Conservation (phyloP, 2,888 invertebrate species). For the Coleophora flavipennella region DNA sequence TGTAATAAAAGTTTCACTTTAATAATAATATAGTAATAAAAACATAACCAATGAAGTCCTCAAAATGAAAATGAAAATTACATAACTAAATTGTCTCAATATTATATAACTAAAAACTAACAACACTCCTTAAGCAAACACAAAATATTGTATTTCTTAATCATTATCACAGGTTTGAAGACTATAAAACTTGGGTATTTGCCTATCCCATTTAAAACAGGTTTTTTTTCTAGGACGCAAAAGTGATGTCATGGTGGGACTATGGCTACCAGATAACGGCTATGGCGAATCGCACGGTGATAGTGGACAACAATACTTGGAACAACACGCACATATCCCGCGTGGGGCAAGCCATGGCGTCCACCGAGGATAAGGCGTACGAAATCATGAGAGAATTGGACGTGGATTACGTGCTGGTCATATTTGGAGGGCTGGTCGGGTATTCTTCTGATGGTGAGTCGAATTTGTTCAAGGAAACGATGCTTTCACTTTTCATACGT, state of each 20-base stretch:
- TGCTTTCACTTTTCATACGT: too few relatives aligned
- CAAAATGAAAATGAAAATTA: too few relatives aligned
- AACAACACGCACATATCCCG: conserved; percentile 99
- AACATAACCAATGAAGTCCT: too few relatives aligned
- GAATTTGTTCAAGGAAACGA: too few relatives aligned
- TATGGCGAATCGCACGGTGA: conserved; percentile 98
- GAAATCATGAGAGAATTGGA: conserved; percentile 98
- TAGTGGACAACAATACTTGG: conserved; percentile 99
- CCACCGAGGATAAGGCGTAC: conserved; percentile 95
- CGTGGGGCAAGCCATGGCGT: conserved; percentile 99
- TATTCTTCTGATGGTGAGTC: conserved; percentile 95
- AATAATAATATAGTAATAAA: too few relatives aligned
- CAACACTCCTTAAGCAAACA: too few relatives aligned
- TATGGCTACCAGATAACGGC: conserved; percentile 99
- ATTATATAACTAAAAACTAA: too few relatives aligned
- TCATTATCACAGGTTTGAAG: too few relatives aligned
- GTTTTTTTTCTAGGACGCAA: conserved; percentile 79
- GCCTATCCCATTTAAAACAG: not conserved
- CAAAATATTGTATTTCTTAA: too few relatives aligned
- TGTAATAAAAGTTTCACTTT: too few relatives aligned
- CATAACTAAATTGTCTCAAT: too few relatives aligned
- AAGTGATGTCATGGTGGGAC: conserved; percentile 99
- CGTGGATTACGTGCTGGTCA: conserved; percentile 97
- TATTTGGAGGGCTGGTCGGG: conserved; percentile 98
- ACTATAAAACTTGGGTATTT: too few relatives aligned